A percentile compares a stretch with the other conserved stretches of the same genome.
Conservation (phyloP, 2,888 invertebrate species). For the Microdon myrmicae region DNA sequence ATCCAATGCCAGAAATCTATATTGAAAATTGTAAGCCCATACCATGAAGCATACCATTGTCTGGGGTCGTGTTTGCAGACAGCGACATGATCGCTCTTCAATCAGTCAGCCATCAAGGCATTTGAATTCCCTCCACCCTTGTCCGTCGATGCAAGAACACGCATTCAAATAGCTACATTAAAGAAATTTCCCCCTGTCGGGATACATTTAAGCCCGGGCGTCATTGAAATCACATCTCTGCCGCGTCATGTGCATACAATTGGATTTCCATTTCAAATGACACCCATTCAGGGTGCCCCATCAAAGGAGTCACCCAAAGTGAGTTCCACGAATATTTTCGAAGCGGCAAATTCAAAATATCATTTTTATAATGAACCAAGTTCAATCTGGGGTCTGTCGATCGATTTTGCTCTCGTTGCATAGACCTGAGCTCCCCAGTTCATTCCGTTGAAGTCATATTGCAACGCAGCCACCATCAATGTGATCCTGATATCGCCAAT, state of each 20-base stretch:
- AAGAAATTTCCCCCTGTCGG: conserved; percentile 1
- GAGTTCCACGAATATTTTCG: conserved; percentile 25
- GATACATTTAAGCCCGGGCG: conserved; percentile 24
- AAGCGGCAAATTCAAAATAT: conserved; percentile 15
- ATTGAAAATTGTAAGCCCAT: too few species aligned
- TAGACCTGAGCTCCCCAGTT: too few species aligned
- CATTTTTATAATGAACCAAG: conserved; percentile 39
- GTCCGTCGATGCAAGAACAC: too few species aligned
- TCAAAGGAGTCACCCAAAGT: conserved; percentile 12
- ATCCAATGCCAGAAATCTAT: too few species aligned
- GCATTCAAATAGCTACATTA: conserved; percentile 25
- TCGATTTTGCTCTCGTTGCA: conserved; percentile 37
- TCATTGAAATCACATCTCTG: conserved; percentile 34
- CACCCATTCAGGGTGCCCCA: conserved; percentile 17
- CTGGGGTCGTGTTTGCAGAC: too few species aligned
- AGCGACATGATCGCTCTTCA: too few species aligned
- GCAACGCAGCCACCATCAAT: conserved; percentile 44
- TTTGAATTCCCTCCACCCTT: background rate
- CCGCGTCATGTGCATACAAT: conserved; percentile 41
- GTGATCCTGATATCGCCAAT: conserved; percentile 31
- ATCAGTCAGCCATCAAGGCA: conserved; percentile 6
- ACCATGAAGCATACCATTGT: too few species aligned
- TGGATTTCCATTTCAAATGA: conserved; percentile 46
- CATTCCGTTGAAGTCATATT: conserved; percentile 34
- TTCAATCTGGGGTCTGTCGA: conserved; percentile 34